Conservation (phyloP, 2,888 invertebrate genomes). For the Vesta saturnalis region DNA sequence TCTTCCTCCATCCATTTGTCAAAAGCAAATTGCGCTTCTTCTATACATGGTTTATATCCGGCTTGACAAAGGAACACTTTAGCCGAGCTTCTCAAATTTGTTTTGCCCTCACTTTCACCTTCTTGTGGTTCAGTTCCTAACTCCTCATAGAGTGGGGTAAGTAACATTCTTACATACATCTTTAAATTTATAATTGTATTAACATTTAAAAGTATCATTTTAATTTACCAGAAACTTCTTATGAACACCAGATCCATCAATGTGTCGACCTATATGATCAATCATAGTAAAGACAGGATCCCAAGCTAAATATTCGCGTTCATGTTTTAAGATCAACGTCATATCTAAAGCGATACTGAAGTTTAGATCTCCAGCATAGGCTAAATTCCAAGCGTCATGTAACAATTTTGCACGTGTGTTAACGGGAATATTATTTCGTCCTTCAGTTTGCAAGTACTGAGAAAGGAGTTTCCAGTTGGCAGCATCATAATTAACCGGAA, state of each 20-base stretch:
- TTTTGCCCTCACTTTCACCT: conserved; percentile 73
- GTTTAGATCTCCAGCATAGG: conserved; percentile 79
- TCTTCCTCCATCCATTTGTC: conserved; percentile 79
- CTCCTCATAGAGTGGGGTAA: conserved; percentile 79
- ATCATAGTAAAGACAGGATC: conserved; percentile 85
- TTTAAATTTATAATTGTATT: conserved; percentile 51
- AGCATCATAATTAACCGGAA: conserved; percentile 83
- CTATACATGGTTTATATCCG: conserved; percentile 81
- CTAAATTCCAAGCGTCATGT: conserved; percentile 82
- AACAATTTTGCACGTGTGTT: conserved; percentile 79
- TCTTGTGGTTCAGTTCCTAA: conserved; percentile 66
- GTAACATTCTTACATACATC: conserved; percentile 75
- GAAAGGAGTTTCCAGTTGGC: conserved; percentile 81
- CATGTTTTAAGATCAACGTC: conserved; percentile 78
- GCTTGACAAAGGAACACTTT: conserved; percentile 79
- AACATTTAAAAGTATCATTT: background rate
- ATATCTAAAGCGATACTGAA: conserved; percentile 81
- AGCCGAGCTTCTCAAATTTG: conserved; percentile 73
- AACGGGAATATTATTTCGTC: conserved; percentile 71
- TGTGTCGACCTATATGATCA: conserved; percentile 80
- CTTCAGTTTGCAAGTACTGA: conserved; percentile 68
- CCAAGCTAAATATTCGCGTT: conserved; percentile 82
- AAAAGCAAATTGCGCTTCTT: conserved; percentile 77
- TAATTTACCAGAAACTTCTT: conserved; percentile 76
- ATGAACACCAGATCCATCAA: conserved; percentile 72